phyloP scores from a whole-genome alignment of 1,140 invertebrate genomes.

The Eciton burchellii region DNA sequence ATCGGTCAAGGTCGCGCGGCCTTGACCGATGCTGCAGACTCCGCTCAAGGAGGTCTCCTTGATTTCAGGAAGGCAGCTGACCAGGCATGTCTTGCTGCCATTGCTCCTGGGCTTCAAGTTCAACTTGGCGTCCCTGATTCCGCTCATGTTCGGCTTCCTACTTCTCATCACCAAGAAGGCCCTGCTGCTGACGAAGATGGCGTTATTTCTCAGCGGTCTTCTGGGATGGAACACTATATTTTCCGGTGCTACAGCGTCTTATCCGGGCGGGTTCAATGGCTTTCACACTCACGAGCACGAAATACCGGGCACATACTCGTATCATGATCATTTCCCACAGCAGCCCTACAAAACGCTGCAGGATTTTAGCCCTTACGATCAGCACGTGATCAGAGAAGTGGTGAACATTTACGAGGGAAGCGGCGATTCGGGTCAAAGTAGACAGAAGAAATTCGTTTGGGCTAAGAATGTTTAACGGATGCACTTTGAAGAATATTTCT shows the following conservation, averaged over 20 bases:
- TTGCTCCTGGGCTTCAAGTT: conserved; percentile 92
- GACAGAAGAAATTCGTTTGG: conserved; percentile 81
- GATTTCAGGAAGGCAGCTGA: conserved; percentile 89
- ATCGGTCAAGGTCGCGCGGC: conserved; percentile 77
- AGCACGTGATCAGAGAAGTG: conserved; percentile 82
- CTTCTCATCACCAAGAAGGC: conserved; percentile 91
- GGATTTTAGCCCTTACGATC: conserved; percentile 74
- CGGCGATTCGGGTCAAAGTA: conserved; percentile 59
- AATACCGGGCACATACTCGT: conserved; percentile 43
- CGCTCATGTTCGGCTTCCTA: conserved; percentile 89
- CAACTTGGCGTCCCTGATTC: conserved; percentile 90
- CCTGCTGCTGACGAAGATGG: conserved; percentile 90
- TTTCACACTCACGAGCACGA: conserved; percentile 56
- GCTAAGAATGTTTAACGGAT: conserved; percentile 59
- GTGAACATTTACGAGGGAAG: conserved; percentile 81
- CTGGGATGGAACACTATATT: conserved; percentile 86
- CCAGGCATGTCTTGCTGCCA: conserved; percentile 89
- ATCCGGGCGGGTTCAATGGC: conserved; percentile 62
- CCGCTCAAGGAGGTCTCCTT: conserved; percentile 69
- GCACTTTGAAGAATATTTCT: not conserved
- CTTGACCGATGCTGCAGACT: conserved; percentile 9
- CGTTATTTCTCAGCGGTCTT: conserved; percentile 88
- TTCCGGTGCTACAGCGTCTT: conserved; percentile 45
- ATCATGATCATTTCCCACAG: conserved; percentile 69
- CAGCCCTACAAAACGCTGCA: conserved; percentile 55